A percentile compares a stretch with the other conserved stretches of the same genome.
Conservation (phyloP, 2,888 invertebrate genomes). For the Eupeodes latifasciatus region DNA sequence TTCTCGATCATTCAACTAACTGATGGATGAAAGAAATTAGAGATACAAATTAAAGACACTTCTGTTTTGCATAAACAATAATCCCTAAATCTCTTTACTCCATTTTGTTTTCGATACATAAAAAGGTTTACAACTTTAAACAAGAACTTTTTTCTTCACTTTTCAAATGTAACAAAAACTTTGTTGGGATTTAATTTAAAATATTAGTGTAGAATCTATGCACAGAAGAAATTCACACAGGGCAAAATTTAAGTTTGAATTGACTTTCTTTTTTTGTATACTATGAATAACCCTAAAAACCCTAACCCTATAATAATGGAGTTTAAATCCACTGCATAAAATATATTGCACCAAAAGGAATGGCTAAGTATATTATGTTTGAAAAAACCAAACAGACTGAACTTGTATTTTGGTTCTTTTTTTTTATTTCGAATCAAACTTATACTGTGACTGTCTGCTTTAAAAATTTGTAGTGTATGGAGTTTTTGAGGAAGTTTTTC, state of each 20-base stretch:
- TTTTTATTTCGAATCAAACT: conserved; percentile 6
- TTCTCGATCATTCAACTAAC: no score
- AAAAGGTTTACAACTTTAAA: no score
- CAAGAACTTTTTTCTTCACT: no score
- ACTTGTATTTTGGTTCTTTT: not conserved
- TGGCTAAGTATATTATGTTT: not conserved
- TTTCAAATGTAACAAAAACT: not conserved
- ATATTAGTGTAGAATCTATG: not conserved
- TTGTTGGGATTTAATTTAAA: conserved; percentile 14
- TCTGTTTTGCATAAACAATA: no score
- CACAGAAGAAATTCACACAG: not conserved
- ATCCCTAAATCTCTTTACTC: no score
- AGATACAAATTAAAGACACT: no score
- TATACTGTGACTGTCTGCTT: conserved; percentile 3
- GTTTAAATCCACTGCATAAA: conserved; percentile 18
- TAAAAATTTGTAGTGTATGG: not conserved
- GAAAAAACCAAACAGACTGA: conserved; percentile 1
- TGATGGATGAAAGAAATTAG: no score
- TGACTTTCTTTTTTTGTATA: not conserved
- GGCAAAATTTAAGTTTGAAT: not conserved
- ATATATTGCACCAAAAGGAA: conserved; percentile 3
- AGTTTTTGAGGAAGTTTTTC: not conserved
- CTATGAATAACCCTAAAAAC: not conserved
- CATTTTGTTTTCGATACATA: no score
- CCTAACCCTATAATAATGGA: conserved; percentile 1